Evolutionary conservation across 2,797 vertebrate genomes (phyloP).

Genomic region (Melanotaenia maccullochi): DNA sequence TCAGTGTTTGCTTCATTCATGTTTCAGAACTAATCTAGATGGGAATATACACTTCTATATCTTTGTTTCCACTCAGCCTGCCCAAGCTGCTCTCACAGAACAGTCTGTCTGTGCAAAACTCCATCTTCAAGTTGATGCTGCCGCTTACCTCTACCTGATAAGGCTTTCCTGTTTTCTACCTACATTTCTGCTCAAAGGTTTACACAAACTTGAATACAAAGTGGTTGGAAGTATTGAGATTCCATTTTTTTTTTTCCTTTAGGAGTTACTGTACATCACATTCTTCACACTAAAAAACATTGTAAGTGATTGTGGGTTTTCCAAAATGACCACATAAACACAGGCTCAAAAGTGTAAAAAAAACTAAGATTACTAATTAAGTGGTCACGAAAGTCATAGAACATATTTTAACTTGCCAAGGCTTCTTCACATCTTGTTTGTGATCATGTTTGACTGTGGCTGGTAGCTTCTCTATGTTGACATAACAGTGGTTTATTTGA

Average conservation of each 20-base stretch:
- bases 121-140: constrained; percentile 43
- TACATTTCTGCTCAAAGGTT: not conserved
- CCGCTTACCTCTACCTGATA: constrained; percentile 47
- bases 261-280: not conserved
- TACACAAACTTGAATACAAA: not conserved
- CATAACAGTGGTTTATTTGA: not conserved
- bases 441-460: not conserved
- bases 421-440: not conserved
- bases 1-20: constrained; percentile 1
- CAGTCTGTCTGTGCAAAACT: constrained; percentile 33
- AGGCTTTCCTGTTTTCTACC: constrained; percentile 7
- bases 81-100: constrained; percentile 30
- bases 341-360: not conserved
- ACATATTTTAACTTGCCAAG: not conserved
- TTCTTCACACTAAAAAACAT: not conserved
- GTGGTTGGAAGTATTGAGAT: not conserved
- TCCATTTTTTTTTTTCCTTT: not conserved
- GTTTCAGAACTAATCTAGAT: not conserved
- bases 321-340: not conserved
- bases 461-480: not conserved
- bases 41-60: constrained; percentile 13
- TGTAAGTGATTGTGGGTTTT: not conserved
- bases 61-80: constrained; percentile 13
- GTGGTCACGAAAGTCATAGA: not conserved
- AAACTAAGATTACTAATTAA: not conserved